Percentiles rank a stretch among this genome's conserved stretches.
These are phyloP conservation scores for Beroe forskalii DNA, from an alignment of 37 sponge, comb jelly and placozoan genomes.

Conservation along the genomic window DNA sequence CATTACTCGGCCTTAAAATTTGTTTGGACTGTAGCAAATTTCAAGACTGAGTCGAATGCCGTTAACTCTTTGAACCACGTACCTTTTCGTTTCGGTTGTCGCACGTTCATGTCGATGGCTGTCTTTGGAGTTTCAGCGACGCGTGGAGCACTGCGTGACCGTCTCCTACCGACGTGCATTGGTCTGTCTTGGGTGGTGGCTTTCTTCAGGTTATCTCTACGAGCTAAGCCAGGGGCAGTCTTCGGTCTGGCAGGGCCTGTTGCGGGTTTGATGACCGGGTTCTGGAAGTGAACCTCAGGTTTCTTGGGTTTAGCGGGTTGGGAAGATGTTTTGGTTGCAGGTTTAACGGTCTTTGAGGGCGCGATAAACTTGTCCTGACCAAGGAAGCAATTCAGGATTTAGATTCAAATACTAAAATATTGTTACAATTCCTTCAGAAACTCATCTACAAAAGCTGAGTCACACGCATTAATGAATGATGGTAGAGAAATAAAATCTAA, in stretches of 20 bases:
- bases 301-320: not conserved
- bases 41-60: no score
- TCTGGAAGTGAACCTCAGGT: constrained; percentile 7
- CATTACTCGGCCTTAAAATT: no score
- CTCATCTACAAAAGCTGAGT: no score
- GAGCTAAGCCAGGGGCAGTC: constrained; percentile 39
- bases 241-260: not conserved
- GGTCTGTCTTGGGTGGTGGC: not conserved
- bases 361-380: not conserved
- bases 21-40: no score
- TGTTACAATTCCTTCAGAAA: no score
- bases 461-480: no score
- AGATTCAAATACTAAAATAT: no score
- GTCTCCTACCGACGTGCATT: not conserved
- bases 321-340: not conserved
- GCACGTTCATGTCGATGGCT: constrained; percentile 1
- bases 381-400: no score
- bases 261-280: not conserved
- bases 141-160: constrained; percentile 1
- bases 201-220: not conserved
- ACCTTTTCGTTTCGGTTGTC: constrained; percentile 34
- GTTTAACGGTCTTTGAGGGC: not conserved
- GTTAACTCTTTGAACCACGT: no score
- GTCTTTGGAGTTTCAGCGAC: not conserved
- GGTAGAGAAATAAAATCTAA: no score